Base-by-base conservation (phyloP, 1,140 invertebrate species). In the Parapsyche elsis region DNA sequence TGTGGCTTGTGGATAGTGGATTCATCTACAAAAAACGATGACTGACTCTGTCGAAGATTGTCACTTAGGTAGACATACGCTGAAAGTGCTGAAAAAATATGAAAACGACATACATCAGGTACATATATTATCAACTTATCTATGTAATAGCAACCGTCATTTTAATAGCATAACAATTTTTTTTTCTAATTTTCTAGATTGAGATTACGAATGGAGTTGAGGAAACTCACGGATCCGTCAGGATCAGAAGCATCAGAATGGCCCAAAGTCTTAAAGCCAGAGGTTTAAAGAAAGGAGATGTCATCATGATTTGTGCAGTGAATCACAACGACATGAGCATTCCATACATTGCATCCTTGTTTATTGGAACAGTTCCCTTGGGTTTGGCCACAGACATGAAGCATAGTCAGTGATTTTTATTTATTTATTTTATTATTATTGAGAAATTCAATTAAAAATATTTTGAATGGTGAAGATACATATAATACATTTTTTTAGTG, bases 151-250 rank as follows among this genome's bases (percentile, higher is more conserved):
- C 9, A 71, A n/a, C n/a, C n/a, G n/a, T n/a, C 64, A n/a, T 26
- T 9, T 7, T 5, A 70, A 9, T 38, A n/a, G n/a, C n/a, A n/a
- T n/a, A 24, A 19, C n/a, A 21, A 67, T 26, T 2, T 26, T 67
- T 12, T 26, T 67, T 26, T 67, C 12, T 0, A 24, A 67, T 26
- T n/a, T 46, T 46, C 44, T 79, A 78, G 64, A 78, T 78, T 16
- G 67, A 78, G 38, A 16, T 78, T 0, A 21, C 24, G 0, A 71
- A 14, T 30, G 76, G 24, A 23, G 45, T 0, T 0, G 9, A 12
- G 5, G 81, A 83, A 78, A 81, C 76, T 12, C 71, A 83, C 57
- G 79, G 79, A 9, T 83, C 81, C 1, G 79, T 83, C 0, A 30
- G 59, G 16, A 19, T 73, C 0, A 78, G 79, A 49, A 79, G 76